These are phyloP conservation scores for Oenanthe oenanthe DNA, from an alignment of 2,113 vertebrate genomes.

Conservation along the genomic window DNA sequence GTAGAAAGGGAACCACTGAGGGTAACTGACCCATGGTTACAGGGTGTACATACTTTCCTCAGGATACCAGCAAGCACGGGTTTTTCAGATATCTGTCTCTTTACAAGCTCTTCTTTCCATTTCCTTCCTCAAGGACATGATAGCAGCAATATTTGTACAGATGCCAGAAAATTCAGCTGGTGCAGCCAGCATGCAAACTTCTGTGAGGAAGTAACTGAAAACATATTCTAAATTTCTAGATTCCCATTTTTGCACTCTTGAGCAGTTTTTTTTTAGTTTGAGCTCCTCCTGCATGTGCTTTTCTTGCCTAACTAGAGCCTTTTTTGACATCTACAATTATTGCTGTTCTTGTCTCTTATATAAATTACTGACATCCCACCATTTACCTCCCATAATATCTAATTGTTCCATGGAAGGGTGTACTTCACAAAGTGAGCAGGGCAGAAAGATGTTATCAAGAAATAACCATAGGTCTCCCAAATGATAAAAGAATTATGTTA, in stretches of 20 bases:
- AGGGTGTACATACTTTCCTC: fast-evolving
- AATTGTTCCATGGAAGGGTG: background rate
- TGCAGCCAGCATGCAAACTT: background rate
- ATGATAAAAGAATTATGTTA: background rate
- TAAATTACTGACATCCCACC: background rate
- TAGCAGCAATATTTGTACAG: background rate
- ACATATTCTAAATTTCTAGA: background rate
- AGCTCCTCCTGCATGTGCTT: background rate
- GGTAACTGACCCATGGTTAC: background rate
- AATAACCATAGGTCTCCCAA: background rate
- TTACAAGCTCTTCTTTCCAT: background rate
- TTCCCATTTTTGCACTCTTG: background rate
- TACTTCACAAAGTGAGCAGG: background rate
- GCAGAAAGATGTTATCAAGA: background rate
- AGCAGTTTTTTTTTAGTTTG: background rate
- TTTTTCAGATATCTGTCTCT: background rate
- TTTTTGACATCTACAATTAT: background rate
- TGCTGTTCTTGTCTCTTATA: background rate
- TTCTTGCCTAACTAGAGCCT: background rate
- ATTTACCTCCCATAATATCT: background rate
- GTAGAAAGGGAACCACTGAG: background rate
- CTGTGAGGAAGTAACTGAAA: background rate
- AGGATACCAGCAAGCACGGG: background rate
- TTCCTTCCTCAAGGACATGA: background rate
- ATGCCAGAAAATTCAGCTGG: background rate